Conservation (phyloP, 2,888 invertebrate species). For the Mythimna ferrago region DNA sequence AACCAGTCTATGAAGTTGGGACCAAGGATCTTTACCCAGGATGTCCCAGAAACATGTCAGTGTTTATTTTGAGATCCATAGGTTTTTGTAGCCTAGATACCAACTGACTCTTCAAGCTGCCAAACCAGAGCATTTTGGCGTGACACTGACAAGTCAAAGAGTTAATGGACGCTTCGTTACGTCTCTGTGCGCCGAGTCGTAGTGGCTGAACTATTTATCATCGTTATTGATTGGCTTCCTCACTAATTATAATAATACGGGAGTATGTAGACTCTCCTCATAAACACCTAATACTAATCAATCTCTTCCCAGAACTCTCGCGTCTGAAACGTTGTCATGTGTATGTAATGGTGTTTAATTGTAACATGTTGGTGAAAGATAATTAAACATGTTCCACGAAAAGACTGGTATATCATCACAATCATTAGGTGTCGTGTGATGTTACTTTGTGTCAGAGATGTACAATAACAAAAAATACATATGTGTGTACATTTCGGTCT, state of each 20-base stretch:
- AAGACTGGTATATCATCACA: not conserved
- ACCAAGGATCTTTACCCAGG: not conserved
- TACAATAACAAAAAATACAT: not conserved
- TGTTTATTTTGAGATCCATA: not conserved
- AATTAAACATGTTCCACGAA: conserved; percentile 1
- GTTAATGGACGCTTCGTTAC: not conserved
- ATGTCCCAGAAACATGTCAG: not conserved
- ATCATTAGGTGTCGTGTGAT: not conserved
- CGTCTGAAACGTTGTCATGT: not conserved
- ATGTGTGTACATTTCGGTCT: not conserved
- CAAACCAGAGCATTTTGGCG: too few species aligned
- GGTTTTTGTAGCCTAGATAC: not conserved
- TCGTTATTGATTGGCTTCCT: not conserved
- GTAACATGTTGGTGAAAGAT: conserved; percentile 4
- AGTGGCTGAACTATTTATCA: not conserved
- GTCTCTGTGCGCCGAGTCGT: not conserved
- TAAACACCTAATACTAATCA: conserved; percentile 3
- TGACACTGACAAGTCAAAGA: not conserved
- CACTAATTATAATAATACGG: not conserved
- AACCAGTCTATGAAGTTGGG: not conserved
- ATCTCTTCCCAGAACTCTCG: not conserved
- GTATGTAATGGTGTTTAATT: conserved; percentile 2
- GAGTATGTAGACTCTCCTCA: not conserved
- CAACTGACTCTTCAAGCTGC: not conserved
- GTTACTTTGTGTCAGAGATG: not conserved